phyloP scores from a whole-genome alignment of 2,797 vertebrate genomes.

The Sibirionetta formosa region DNA sequence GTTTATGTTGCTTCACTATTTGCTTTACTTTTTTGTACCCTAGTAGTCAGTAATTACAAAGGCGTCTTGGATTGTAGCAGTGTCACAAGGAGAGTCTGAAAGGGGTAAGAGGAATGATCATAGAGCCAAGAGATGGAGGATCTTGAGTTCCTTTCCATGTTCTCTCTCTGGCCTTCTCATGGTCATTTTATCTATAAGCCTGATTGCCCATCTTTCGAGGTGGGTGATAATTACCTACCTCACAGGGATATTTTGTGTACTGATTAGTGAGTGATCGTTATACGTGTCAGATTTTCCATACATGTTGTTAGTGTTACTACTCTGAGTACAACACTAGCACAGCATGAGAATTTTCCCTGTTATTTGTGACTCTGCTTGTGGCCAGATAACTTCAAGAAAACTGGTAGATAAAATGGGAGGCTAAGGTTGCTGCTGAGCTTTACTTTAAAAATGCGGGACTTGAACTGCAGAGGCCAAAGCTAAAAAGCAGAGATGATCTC shows the following conservation, averaged over 20 bases:
- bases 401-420: background rate
- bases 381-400: background rate
- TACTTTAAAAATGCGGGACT: background rate
- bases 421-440: background rate
- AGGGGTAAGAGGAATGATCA: background rate
- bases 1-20: background rate
- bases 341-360: constrained; percentile 7
- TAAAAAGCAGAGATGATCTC: background rate
- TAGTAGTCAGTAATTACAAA: background rate
- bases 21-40: background rate
- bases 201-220: constrained; percentile 47
- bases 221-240: constrained; percentile 67
- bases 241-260: constrained; percentile 54
- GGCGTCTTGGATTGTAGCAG: background rate
- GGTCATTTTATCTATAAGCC: background rate
- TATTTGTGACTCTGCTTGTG: constrained; percentile 32
- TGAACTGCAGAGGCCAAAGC: background rate
- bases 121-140: background rate
- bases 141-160: background rate
- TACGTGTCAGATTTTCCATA: constrained; percentile 20
- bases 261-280: constrained; percentile 1
- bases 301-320: background rate
- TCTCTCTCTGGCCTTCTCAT: background rate
- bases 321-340: background rate
- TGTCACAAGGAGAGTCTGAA: constrained; percentile 28